phyloP scores from a whole-genome alignment of 2,888 invertebrate genomes.

The Mesorhabditis belari region DNA sequence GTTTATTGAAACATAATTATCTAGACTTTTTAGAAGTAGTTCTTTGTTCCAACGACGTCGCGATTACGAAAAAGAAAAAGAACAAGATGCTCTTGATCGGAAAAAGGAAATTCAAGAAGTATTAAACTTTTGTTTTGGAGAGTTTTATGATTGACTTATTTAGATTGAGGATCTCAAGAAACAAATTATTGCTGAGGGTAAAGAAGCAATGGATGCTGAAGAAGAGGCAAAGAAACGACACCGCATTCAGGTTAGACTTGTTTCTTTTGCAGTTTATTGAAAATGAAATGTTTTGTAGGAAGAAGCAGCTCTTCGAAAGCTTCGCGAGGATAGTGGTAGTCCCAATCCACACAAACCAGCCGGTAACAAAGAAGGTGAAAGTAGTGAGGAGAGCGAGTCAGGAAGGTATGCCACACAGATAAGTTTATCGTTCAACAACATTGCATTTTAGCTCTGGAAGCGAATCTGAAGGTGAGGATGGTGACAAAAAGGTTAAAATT shows the following conservation, averaged over 20 bases:
- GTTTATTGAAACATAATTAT: background rate
- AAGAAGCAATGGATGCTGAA: slow-evolving; percentile 33
- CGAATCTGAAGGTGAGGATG: background rate
- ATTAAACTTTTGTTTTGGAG: background rate
- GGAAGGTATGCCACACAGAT: background rate
- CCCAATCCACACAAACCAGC: slow-evolving; percentile 43
- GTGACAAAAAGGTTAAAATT: background rate
- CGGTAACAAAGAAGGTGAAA: slow-evolving; percentile 20
- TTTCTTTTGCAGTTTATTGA: background rate
- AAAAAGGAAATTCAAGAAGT: slow-evolving; percentile 11
- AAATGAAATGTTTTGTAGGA: slow-evolving; percentile 20
- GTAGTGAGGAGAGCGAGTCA: slow-evolving; percentile 9
- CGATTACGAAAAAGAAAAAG: slow-evolving; percentile 83
- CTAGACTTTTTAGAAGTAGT: slow-evolving; percentile 64
- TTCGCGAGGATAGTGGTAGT: slow-evolving; percentile 34
- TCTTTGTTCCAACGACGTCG: slow-evolving; percentile 82
- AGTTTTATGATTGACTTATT: slow-evolving; percentile 53
- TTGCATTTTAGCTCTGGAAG: too few species aligned
- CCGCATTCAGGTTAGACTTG: slow-evolving; percentile 7
- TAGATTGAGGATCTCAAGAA: slow-evolving; percentile 71
- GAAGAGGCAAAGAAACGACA: slow-evolving; percentile 35
- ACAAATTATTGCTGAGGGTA: slow-evolving; percentile 51
- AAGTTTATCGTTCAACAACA: too few species aligned
- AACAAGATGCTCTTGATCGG: slow-evolving; percentile 61
- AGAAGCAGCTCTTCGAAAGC: slow-evolving; percentile 30